Evolutionary conservation across 2,797 vertebrate genomes (phyloP), one percentile per base, ranked within the genome.

Genomic region (Enteromius treurensis): DNA sequence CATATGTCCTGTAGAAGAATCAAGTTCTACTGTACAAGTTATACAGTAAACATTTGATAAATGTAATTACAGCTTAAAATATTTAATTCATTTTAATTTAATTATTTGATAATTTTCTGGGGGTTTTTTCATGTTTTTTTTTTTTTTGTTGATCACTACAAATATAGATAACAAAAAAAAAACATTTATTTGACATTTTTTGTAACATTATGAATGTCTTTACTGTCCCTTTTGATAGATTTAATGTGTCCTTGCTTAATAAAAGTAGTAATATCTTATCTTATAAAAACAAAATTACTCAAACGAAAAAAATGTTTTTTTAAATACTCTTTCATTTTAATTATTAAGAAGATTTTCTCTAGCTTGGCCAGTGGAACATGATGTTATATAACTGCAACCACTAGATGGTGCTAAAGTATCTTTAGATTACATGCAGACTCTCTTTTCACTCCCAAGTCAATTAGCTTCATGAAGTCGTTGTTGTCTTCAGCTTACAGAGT

Each of bases 381-480:
- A 7, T 73, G 15, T 79, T 13, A 29, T 40, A 51, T 62, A 71
- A 73, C 21, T 47, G 17, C 0, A 2, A 14, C 45, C 78, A 77
- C 83, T 47, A 75, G 70, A 58, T n/a, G 78, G 71, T 19, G 60
- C 23, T 73, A 23, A 32, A 29, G 21, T 19, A 21, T 51, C 58
- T 37, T 23, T 75, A 74, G 19, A 74, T 26, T 9, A 49, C 4
- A 10, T 6, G 4, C 47, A 4, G 37, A 13, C 32, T 5, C 26
- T 34, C 37, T 45, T 40, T 65, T 55, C 53, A 55, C 19, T 53
- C 23, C 49, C 40, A 17, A 37, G 42, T 15, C 40, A 81, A 34
- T 74, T 73, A 23, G 19, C 42, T 11, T 64, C 23, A 81, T 49
- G 23, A 81, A 73, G 69, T 74, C 26, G 62, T 71, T 32, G 6